Evolutionary conservation across 1,140 invertebrate species (phyloP).

Genomic region (Bombus waltoni): DNA sequence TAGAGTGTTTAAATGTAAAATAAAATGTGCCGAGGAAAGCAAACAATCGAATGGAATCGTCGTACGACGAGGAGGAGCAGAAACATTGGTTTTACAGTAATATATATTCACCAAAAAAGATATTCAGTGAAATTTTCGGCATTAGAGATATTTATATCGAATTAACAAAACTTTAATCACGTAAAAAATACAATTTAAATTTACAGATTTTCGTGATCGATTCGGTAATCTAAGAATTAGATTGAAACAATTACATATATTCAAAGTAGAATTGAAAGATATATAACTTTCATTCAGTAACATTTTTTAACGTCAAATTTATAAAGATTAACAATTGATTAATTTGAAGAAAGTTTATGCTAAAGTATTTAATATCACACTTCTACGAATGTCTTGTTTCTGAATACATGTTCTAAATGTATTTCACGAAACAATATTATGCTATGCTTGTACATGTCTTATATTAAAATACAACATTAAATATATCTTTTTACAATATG

Average conservation of each 20-base stretch:
- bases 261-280: neutral
- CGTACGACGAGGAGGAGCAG: slow-evolving; percentile 79
- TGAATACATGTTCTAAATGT: slow-evolving; percentile 3
- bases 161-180: slow-evolving; percentile 15
- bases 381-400: neutral
- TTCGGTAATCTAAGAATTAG: neutral
- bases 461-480: slow-evolving; percentile 19
- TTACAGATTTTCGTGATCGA: neutral
- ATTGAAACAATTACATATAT: slow-evolving; percentile 1
- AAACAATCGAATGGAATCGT: slow-evolving; percentile 79
- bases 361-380: slow-evolving; percentile 17
- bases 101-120: neutral
- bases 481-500: slow-evolving; percentile 18
- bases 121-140: too few species aligned
- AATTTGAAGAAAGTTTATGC: neutral
- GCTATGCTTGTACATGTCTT: slow-evolving; percentile 2
- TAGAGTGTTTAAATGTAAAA: slow-evolving; percentile 81
- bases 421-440: neutral
- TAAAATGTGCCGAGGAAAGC: slow-evolving; percentile 77
- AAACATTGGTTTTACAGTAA: slow-evolving; percentile 82
- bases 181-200: slow-evolving; percentile 18
- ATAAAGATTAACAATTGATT: neutral
- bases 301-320: neutral
- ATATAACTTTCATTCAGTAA: neutral
- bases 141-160: neutral